Base-by-base conservation (phyloP, 1,140 invertebrate genomes). In the Pseudomyrmex gracilis region DNA sequence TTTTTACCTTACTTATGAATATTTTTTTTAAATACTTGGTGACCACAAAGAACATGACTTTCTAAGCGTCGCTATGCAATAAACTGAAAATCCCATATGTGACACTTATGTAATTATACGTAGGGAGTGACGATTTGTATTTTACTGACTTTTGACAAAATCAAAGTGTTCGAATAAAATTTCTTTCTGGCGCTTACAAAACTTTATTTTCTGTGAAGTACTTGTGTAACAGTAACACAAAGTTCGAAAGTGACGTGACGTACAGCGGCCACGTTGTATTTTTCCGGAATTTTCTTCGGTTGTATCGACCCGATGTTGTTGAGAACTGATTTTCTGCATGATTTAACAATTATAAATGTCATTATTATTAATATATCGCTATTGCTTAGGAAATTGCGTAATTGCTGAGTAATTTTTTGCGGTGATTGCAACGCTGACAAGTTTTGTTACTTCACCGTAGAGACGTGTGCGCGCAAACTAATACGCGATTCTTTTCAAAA, bases 271-370 rank as follows among this genome's bases (percentile, higher is more conserved):
- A 9, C 53, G 22, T 60, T 7, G n/a, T n/a, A 7, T 47, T 70
- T 58, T 70, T 34, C 10, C 12, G 55, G 20, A 10, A 4, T 13
- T 12, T 15, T 17, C 20, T 58, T 68, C 51, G 34, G 5, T 70
- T 60, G 17, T n/a, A 47, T 24, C 63, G 22, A n/a, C 13, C 15
- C 34, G 34, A 34, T 34, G 20, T 70, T 70, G 12, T 58, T 58
- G 34, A 34, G 17, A 10, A 10, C 17, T 78, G 45, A 68, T 51
- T 57, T 24, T 24, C 49, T 17, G 49, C 49, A n/a, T 12, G 4
- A 12, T 58, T 78, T 78, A 70, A 57, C 34, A 67, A 47, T 70
- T 34, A 24, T n/a, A 70, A 71, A 80, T 57, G 66, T 78, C 5
- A 5, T 12, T 68, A 78, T 34, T n/a, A n/a, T n/a, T n/a, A 49